Conservation (phyloP, 2,888 invertebrate genomes). For the Ichneumon xanthorius region DNA sequence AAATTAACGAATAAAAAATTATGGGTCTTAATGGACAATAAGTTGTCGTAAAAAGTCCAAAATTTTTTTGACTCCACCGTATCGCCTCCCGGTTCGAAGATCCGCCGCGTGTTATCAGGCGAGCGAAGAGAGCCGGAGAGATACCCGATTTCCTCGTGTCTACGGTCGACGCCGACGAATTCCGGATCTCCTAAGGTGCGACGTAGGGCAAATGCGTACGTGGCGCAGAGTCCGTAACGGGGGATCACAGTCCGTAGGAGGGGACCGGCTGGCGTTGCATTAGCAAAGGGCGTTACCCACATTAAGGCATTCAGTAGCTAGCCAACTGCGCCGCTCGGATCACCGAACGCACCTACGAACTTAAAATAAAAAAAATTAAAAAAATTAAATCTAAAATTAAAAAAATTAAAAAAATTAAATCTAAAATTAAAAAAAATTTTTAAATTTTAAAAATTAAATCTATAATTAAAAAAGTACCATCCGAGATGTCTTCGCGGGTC, state of each 20-base stretch:
- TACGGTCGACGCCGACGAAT: neutral
- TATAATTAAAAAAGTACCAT: conserved; percentile 6
- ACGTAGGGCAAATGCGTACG: neutral
- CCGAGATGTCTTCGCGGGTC: conserved; percentile 18
- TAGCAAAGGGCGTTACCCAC: neutral
- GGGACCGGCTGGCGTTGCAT: conserved; percentile 5
- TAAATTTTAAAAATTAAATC: neutral
- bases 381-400: no score
- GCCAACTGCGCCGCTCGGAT: neutral
- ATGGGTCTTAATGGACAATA: no score
- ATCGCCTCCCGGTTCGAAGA: neutral
- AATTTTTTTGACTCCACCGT: no score
- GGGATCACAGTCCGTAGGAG: neutral
- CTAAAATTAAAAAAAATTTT: conserved; percentile 5
- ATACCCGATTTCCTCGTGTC: neutral
- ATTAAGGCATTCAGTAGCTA: conserved; percentile 5
- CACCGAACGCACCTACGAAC: neutral
- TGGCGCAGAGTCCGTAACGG: conserved; percentile 4
- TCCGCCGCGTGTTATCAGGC: neutral
- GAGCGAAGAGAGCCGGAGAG: neutral
- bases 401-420: conserved; percentile 1
- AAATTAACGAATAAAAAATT: no score
- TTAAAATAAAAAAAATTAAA: neutral
- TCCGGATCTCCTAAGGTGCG: neutral
- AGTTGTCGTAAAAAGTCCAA: no score